phyloP scores from a whole-genome alignment of 2,888 invertebrate species.

The Trilocha varians region DNA sequence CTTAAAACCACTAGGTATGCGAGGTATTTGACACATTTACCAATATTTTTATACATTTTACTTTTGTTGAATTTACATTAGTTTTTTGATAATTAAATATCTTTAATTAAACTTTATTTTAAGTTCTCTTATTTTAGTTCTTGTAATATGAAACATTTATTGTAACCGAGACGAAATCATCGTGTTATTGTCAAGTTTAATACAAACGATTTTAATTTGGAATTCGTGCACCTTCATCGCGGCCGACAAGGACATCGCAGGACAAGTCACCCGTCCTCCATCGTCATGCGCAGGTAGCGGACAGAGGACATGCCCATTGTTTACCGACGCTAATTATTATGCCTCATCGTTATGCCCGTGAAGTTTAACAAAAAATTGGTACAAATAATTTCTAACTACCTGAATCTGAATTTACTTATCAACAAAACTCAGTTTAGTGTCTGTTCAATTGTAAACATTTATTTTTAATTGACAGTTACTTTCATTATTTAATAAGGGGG shows the following conservation, averaged over 20 bases:
- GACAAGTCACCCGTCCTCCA: constrained; percentile 62
- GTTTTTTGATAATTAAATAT: too few relatives aligned
- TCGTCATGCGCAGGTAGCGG: constrained; percentile 67
- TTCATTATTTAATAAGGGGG: constrained; percentile 1
- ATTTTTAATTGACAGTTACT: neutral
- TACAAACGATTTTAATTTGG: constrained; percentile 5
- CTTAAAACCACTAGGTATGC: constrained; percentile 1
- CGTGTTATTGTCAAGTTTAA: neutral
- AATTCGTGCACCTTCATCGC: constrained; percentile 29
- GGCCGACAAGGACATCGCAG: constrained; percentile 57
- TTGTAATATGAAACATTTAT: too few relatives aligned
- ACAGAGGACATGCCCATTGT: constrained; percentile 68
- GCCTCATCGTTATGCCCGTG: constrained; percentile 52
- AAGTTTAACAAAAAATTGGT: constrained; percentile 47
- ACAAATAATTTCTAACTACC: constrained; percentile 30
- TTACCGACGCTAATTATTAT: constrained; percentile 70
- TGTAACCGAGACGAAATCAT: neutral
- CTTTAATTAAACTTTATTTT: too few relatives aligned
- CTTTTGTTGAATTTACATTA: too few relatives aligned
- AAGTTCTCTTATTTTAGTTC: too few relatives aligned
- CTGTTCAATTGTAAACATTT: neutral
- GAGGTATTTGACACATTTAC: too few relatives aligned
- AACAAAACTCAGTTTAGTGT: constrained; percentile 5
- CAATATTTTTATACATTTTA: too few relatives aligned
- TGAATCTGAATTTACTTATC: constrained; percentile 18